Evolutionary conservation across 1,140 invertebrate species (phyloP).

Genomic region (Calliphora vicina): DNA sequence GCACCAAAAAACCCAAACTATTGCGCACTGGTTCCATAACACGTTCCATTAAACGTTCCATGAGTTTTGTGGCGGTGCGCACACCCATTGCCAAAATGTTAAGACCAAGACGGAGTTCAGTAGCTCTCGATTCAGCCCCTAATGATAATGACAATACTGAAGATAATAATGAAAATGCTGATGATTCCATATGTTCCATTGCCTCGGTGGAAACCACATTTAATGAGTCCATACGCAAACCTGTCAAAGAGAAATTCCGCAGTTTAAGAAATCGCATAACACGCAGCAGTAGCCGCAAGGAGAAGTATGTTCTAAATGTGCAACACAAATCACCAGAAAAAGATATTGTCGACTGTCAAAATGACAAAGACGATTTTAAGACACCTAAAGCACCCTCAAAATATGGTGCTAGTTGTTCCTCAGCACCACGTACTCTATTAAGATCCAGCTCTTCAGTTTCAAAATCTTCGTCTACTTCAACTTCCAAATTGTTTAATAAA

Average conservation of each 20-base stretch:
- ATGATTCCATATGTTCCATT: constrained; percentile 57
- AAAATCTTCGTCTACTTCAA: constrained; percentile 26
- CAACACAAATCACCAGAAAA: constrained; percentile 25
- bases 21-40: constrained; percentile 59
- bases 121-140: constrained; percentile 41
- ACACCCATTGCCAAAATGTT: constrained; percentile 58
- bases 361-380: constrained; percentile 52
- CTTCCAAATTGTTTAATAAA: constrained; percentile 33
- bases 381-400: constrained; percentile 55
- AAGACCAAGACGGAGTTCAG: constrained; percentile 55
- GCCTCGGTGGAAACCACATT: constrained; percentile 52
- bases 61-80: constrained; percentile 57
- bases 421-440: constrained; percentile 18
- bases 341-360: constrained; percentile 12
- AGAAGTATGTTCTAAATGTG: constrained; percentile 23
- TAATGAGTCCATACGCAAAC: constrained; percentile 57
- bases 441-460: neutral
- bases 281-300: constrained; percentile 51
- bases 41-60: constrained; percentile 54
- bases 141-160: constrained; percentile 13
- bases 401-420: neutral
- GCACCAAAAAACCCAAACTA: constrained; percentile 59
- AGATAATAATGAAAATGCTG: constrained; percentile 40
- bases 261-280: constrained; percentile 53
- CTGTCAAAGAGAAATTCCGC: constrained; percentile 57